These are phyloP conservation scores for Scopus umbretta DNA, from an alignment of 2,113 vertebrate genomes.

Conservation along the genomic window DNA sequence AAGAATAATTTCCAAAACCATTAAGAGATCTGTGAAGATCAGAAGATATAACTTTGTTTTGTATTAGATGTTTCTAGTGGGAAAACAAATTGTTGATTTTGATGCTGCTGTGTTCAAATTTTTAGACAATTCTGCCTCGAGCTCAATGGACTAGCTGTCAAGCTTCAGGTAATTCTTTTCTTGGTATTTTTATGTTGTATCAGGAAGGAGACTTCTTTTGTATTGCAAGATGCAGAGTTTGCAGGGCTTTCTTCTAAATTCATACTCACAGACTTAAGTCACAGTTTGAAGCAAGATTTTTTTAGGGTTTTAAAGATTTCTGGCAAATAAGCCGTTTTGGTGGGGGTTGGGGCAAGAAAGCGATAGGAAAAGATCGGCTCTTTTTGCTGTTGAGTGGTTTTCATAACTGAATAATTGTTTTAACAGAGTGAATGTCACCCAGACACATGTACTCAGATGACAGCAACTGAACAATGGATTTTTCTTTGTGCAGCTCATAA, in stretches of 20 bases:
- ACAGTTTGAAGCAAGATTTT: neutral
- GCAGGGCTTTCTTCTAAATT: neutral
- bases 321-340: neutral
- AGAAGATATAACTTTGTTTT: neutral
- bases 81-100: neutral
- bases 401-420: slow-evolving; percentile 31
- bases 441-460: slow-evolving; percentile 99
- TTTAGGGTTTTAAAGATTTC: neutral
- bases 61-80: neutral
- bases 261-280: neutral
- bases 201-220: neutral
- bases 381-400: neutral
- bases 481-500: slow-evolving; percentile 99
- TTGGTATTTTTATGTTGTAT: neutral
- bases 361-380: neutral
- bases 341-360: neutral
- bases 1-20: neutral
- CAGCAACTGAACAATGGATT: slow-evolving; percentile 99
- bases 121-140: slow-evolving; percentile 96
- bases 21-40: neutral
- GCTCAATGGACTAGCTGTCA: slow-evolving; percentile 96
- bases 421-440: slow-evolving; percentile 95
- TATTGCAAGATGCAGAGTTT: neutral
- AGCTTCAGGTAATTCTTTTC: slow-evolving; percentile 88
- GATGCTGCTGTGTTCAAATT: slow-evolving; percentile 51